Percentiles rank a stretch among this genome's conserved stretches.
Evolutionary conservation across 2,113 vertebrate genomes (phyloP).

Genomic region (Natator depressus): DNA sequence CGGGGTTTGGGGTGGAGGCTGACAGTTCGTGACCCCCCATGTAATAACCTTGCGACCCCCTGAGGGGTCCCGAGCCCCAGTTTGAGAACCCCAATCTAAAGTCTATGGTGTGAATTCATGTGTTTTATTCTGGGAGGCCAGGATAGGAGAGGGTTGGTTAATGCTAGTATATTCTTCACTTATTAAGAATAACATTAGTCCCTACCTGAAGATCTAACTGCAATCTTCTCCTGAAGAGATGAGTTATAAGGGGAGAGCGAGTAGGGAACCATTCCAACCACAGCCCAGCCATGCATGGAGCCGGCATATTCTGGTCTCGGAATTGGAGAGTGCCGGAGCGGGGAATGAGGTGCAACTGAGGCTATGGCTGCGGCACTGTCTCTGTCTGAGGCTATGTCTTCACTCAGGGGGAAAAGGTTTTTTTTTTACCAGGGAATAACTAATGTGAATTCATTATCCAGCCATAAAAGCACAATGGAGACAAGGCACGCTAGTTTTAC

Average conservation of each 20-base stretch:
- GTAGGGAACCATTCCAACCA: neutral
- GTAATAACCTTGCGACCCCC: no score
- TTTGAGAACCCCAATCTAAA: neutral
- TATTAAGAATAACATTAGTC: neutral
- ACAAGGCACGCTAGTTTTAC: neutral
- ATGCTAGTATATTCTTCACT: neutral
- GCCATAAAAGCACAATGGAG: neutral
- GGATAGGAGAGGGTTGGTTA: neutral
- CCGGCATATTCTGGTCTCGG: neutral
- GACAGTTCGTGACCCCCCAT: no score
- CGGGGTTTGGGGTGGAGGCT: no score
- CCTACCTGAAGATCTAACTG: neutral
- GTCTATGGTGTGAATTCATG: neutral
- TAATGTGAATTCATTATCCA: neutral
- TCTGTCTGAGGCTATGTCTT: neutral
- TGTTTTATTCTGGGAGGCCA: neutral
- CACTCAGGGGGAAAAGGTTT: neutral
- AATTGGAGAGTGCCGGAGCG: no score
- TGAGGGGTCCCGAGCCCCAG: no score
- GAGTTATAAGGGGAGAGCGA: neutral
- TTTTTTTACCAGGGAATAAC: neutral
- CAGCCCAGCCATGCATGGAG: neutral
- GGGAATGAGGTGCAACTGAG: neutral
- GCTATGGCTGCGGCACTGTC: neutral
- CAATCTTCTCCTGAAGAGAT: neutral